Evolutionary conservation across 2,113 vertebrate species (phyloP).

Genomic region (Nipponia nippon): DNA sequence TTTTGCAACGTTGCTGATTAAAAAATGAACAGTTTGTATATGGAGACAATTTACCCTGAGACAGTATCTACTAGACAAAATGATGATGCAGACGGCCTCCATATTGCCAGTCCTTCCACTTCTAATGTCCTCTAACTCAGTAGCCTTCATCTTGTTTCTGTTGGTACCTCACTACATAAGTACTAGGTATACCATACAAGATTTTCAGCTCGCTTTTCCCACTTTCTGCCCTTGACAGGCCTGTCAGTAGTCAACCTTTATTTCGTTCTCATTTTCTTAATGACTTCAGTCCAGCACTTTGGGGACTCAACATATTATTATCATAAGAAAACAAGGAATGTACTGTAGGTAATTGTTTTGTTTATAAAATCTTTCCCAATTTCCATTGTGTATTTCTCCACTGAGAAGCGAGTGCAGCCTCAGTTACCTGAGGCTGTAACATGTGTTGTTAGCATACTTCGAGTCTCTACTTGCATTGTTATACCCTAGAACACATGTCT

Average conservation of each 20-base stretch:
- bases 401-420: not conserved
- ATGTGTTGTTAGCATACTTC: not conserved
- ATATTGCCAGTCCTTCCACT: not conserved
- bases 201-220: not conserved
- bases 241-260: not conserved
- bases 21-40: not conserved
- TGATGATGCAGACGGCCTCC: not conserved
- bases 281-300: not conserved
- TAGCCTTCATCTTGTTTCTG: not conserved
- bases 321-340: not conserved
- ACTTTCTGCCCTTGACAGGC: not conserved
- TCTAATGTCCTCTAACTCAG: not conserved
- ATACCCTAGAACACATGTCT: not conserved
- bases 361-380: constrained; percentile 18
- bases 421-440: not conserved
- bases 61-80: not conserved
- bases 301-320: not conserved
- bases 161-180: not conserved
- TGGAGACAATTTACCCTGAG: not conserved
- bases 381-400: constrained; percentile 25
- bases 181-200: not conserved
- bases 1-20: not conserved
- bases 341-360: constrained; percentile 27
- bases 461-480: not conserved
- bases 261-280: constrained; percentile 7